Percentiles rank a stretch among this genome's conserved stretches.
phyloP scores from a whole-genome alignment of 2,888 invertebrate species.

The Lepidocyrtinus sp. region DNA sequence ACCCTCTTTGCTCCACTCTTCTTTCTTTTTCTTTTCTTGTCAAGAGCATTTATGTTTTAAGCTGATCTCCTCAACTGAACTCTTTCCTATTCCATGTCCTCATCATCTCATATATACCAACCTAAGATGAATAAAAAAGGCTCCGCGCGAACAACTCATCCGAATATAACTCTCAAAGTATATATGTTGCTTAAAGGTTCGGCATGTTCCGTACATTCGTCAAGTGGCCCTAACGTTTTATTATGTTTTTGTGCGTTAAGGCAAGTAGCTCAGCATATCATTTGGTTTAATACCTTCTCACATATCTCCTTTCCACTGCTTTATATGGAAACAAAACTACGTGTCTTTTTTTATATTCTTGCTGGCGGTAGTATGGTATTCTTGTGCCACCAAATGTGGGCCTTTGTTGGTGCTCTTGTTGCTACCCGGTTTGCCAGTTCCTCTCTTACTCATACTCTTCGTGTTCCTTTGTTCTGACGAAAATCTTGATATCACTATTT shows the following conservation, averaged over 20 bases:
- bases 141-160: conserved; percentile 52
- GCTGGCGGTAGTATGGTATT: conserved; percentile 28
- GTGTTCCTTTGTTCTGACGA: conserved; percentile 28
- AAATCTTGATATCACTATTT: conserved; percentile 44
- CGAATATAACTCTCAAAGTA: conserved; percentile 35
- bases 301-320: conserved; percentile 14
- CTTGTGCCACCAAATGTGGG: conserved; percentile 22
- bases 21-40: conserved; percentile 36
- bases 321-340: conserved; percentile 47
- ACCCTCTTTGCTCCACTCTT: conserved; percentile 26
- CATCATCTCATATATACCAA: not conserved
- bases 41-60: conserved; percentile 42
- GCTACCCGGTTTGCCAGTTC: conserved; percentile 52
- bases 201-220: conserved; percentile 58
- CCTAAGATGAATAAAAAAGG: conserved; percentile 14
- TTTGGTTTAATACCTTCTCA: not conserved
- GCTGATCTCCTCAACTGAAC: conserved; percentile 39
- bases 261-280: conserved; percentile 21
- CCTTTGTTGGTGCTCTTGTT: conserved; percentile 40
- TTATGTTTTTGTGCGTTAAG: conserved; percentile 19
- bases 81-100: conserved; percentile 6
- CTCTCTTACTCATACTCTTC: conserved; percentile 24
- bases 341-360: conserved; percentile 24
- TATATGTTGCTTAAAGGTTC: conserved; percentile 15
- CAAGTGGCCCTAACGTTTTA: conserved; percentile 52